phyloP scores from a whole-genome alignment of 2,888 invertebrate genomes.

The Dasypolia templi region DNA sequence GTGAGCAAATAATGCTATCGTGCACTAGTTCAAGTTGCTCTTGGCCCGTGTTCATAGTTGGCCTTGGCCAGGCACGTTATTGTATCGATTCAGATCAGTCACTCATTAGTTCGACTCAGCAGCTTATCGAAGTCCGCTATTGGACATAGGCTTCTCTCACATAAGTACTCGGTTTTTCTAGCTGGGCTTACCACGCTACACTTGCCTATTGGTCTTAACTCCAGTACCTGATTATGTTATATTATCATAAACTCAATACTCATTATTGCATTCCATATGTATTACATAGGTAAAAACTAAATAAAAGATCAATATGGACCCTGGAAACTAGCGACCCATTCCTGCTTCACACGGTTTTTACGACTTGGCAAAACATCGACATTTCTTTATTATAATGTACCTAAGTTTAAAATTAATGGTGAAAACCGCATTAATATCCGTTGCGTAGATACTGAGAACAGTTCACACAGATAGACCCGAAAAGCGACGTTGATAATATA shows the following conservation, averaged over 20 bases:
- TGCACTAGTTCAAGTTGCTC: conserved; percentile 21
- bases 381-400: neutral
- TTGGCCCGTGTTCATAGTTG: conserved; percentile 32
- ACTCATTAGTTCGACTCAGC: neutral
- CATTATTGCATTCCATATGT: too few relatives aligned
- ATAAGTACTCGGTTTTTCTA: neutral
- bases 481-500: neutral
- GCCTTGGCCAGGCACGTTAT: conserved; percentile 28
- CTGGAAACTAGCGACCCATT: neutral
- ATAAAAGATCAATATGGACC: too few relatives aligned
- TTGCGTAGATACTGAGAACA: neutral
- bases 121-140: neutral
- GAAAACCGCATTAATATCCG: neutral
- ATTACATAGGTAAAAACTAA: too few relatives aligned
- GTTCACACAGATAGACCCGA: neutral
- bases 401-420: neutral
- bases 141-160: neutral
- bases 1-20: conserved; percentile 14
- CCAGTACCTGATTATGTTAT: neutral
- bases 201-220: neutral
- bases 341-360: neutral
- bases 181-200: neutral
- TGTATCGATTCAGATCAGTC: conserved; percentile 38
- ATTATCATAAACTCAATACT: too few relatives aligned
- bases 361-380: neutral